A percentile compares a stretch with the other conserved stretches of the same genome.
Conservation (phyloP, 2,113 vertebrate species). For the Urocolius indicus region DNA sequence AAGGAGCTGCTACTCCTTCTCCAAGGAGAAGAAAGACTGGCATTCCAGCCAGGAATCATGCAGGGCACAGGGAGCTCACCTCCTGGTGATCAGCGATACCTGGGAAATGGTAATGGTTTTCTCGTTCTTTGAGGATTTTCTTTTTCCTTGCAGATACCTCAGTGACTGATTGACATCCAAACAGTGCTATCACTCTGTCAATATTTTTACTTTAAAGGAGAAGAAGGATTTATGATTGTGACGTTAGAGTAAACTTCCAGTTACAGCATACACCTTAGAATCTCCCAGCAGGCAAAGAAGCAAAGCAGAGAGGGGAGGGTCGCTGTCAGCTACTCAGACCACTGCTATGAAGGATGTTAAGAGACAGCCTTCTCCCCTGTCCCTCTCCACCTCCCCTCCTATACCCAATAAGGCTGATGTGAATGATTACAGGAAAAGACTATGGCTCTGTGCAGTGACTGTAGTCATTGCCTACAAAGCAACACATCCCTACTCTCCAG, state of each 20-base stretch:
- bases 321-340: background rate
- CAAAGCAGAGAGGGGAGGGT: background rate
- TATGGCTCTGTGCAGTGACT: background rate
- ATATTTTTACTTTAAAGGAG: background rate
- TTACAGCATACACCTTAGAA: background rate
- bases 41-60: constrained; percentile 62
- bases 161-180: background rate
- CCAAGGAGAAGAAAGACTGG: constrained; percentile 51
- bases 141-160: background rate
- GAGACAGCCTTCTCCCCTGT: background rate
- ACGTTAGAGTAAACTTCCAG: background rate
- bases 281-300: background rate
- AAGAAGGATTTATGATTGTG: background rate
- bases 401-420: background rate
- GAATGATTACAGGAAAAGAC: background rate
- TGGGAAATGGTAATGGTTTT: constrained; percentile 39
- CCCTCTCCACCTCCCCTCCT: background rate
- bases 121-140: background rate
- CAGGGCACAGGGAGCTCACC: constrained; percentile 14
- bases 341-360: background rate
- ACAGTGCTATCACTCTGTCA: background rate
- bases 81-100: constrained; percentile 14
- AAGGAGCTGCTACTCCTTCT: constrained; percentile 68
- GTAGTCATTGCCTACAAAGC: background rate
- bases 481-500: background rate